A percentile compares a stretch with the other conserved stretches of the same genome.
These are phyloP conservation scores for Ivindomyrus marchei DNA, from an alignment of 2,113 vertebrate species.

Conservation along the genomic window DNA sequence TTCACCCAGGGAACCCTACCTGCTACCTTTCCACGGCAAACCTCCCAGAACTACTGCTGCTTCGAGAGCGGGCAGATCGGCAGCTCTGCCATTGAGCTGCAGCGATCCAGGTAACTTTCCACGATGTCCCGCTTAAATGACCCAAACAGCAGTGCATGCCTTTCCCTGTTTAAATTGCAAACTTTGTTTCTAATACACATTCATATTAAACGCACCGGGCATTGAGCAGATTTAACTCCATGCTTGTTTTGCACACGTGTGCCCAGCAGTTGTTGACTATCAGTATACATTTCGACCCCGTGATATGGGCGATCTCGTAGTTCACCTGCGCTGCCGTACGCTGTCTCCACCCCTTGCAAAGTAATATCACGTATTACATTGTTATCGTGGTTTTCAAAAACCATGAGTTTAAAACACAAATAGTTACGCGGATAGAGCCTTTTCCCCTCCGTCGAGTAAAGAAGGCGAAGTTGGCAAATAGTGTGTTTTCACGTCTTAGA, in stretches of 20 bases:
- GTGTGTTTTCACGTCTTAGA: not conserved
- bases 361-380: not conserved
- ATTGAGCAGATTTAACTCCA: not conserved
- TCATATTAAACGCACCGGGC: not conserved
- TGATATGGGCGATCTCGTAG: not conserved
- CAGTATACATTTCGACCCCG: not conserved
- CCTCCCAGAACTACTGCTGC: constrained; percentile 62
- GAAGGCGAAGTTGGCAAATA: not conserved
- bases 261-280: not conserved
- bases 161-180: not conserved
- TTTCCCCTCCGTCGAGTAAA: not conserved
- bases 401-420: not conserved
- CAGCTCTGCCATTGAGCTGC: constrained; percentile 73
- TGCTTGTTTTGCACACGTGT: not conserved
- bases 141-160: not conserved
- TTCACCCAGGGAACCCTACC: constrained; percentile 88
- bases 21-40: constrained; percentile 66
- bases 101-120: constrained; percentile 76
- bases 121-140: not conserved
- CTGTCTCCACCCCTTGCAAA: not conserved
- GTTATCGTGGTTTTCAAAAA: not conserved
- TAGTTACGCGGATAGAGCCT: not conserved
- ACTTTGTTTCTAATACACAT: not conserved
- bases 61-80: constrained; percentile 65
- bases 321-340: not conserved